Percentiles rank a stretch among this genome's conserved stretches.
Conservation (phyloP, 2,888 invertebrate species). For the Epinotia bilunana region DNA sequence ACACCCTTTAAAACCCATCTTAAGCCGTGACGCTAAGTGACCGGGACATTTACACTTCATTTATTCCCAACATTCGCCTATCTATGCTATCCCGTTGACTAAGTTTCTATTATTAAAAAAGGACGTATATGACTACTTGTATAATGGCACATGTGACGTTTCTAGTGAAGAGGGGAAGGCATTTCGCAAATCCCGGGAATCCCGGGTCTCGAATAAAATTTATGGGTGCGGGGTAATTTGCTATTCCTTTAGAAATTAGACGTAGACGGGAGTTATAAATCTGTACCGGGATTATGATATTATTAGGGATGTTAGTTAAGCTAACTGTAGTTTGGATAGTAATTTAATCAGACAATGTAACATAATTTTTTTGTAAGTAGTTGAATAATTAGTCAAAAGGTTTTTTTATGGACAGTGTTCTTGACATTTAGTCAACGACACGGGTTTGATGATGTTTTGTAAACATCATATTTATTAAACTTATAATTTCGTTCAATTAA, state of each 20-base stretch:
- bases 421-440: neutral
- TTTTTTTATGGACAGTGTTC: neutral
- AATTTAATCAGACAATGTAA: neutral
- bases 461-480: too few relatives aligned
- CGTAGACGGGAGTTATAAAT: constrained; percentile 36
- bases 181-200: constrained; percentile 60
- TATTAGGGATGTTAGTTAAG: constrained; percentile 46
- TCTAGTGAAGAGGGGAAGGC: constrained; percentile 31
- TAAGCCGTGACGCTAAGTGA: constrained; percentile 49
- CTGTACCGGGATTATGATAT: constrained; percentile 39
- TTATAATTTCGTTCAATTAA: neutral
- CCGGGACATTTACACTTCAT: constrained; percentile 61
- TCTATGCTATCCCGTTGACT: constrained; percentile 52
- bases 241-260: constrained; percentile 46
- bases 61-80: constrained; percentile 58
- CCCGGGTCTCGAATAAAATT: constrained; percentile 64
- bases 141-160: neutral
- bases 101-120: constrained; percentile 52
- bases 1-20: constrained; percentile 38
- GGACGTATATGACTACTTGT: neutral
- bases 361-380: too few relatives aligned
- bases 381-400: too few relatives aligned
- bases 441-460: too few relatives aligned
- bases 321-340: constrained; percentile 13
- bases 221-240: constrained; percentile 55